These are phyloP conservation scores for Adineta ricciae DNA, from an alignment of 2,888 invertebrate species.

Conservation along the genomic window DNA sequence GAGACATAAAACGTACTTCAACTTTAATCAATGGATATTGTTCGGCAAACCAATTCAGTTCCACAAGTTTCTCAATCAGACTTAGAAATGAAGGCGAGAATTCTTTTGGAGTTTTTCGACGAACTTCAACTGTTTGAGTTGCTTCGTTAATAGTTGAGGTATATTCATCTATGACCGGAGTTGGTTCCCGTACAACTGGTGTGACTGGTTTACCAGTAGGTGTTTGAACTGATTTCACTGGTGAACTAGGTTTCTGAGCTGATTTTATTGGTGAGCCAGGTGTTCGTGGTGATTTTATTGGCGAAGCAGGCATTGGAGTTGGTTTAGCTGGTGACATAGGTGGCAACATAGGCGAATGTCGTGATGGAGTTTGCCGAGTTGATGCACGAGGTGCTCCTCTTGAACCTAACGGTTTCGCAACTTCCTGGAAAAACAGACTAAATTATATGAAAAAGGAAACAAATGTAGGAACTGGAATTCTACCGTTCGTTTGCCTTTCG, in stretches of 20 bases:
- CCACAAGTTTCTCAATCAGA: neutral
- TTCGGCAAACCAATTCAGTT: neutral
- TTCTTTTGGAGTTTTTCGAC: neutral
- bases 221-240: neutral
- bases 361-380: neutral
- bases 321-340: neutral
- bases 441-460: neutral
- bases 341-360: neutral
- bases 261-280: neutral
- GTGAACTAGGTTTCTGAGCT: neutral
- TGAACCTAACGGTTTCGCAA: neutral
- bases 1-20: neutral
- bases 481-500: neutral
- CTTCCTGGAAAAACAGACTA: neutral
- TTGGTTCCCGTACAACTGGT: neutral
- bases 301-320: neutral
- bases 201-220: neutral
- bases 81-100: neutral
- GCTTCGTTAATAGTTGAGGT: neutral
- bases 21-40: constrained; percentile 6
- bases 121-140: neutral
- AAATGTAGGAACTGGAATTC: too few species aligned
- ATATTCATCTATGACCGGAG: neutral
- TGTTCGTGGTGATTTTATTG: neutral
- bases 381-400: neutral